These are phyloP conservation scores for Malaclemys terrapin DNA, from an alignment of 2,113 vertebrate genomes.

Conservation along the genomic window DNA sequence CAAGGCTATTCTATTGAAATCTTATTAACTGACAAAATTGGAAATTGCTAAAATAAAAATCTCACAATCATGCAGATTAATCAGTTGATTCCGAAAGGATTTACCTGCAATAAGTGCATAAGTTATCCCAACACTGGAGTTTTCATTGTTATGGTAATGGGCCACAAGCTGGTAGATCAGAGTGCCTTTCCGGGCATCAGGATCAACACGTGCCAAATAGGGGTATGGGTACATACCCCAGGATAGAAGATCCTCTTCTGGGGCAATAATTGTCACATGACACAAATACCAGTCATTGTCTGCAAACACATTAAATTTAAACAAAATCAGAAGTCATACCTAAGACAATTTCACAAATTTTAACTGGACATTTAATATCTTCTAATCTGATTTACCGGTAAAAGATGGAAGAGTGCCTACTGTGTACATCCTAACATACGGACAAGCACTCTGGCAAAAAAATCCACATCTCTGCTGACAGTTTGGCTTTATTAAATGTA, in stretches of 20 bases:
- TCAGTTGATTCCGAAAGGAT: background rate
- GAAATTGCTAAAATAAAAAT: background rate
- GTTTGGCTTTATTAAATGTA: background rate
- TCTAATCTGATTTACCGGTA: background rate
- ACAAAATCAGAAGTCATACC: background rate
- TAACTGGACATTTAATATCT: background rate
- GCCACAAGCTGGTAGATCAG: conserved; percentile 82
- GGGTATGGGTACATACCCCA: conserved; percentile 91
- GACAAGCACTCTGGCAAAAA: background rate
- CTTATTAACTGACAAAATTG: background rate
- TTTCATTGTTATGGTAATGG: conserved; percentile 51
- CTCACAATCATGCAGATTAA: background rate
- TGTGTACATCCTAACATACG: accelerated
- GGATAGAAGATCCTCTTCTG: conserved; percentile 81
- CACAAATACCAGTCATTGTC: conserved; percentile 90
- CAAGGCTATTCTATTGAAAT: background rate
- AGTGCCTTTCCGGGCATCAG: conserved; percentile 80
- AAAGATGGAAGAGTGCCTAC: background rate
- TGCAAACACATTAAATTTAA: conserved; percentile 52
- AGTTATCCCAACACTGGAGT: conserved; percentile 66
- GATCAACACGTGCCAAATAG: conserved; percentile 83
- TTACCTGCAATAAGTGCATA: conserved; percentile 86
- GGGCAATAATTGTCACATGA: conserved; percentile 81
- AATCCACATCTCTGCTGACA: background rate
- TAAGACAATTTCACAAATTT: background rate